These are phyloP conservation scores for Synergus japonicus DNA, from an alignment of 2,888 invertebrate species.

Conservation along the genomic window DNA sequence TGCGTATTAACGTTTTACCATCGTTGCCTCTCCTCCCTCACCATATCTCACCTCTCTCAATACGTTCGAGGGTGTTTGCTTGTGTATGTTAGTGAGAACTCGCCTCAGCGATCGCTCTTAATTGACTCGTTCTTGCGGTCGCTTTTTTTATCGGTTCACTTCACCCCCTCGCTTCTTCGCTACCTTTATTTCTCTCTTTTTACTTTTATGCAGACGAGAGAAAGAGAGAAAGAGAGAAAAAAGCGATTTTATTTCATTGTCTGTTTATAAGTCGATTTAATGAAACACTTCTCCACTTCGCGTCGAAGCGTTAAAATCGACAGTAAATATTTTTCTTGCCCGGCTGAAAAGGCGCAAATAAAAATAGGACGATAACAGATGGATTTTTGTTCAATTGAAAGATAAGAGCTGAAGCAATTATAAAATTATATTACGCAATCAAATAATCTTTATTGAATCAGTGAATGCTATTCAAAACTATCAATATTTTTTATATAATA, in stretches of 20 bases:
- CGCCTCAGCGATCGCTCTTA: slow-evolving; percentile 41
- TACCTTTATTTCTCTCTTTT: slow-evolving; percentile 33
- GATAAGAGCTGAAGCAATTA: not conserved
- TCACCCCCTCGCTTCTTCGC: slow-evolving; percentile 31
- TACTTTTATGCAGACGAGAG: slow-evolving; percentile 13
- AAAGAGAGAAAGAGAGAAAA: not conserved
- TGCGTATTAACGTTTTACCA: slow-evolving; percentile 37
- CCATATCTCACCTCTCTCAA: slow-evolving; percentile 36
- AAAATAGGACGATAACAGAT: slow-evolving; percentile 7
- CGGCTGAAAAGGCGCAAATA: slow-evolving; percentile 1
- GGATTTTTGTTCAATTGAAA: slow-evolving; percentile 1
- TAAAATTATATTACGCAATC: not conserved
- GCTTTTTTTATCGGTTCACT: slow-evolving; percentile 41
- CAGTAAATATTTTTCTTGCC: slow-evolving; percentile 23
- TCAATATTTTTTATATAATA: too few species aligned
- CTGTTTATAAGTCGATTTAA: slow-evolving; percentile 38
- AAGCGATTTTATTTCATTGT: slow-evolving; percentile 28
- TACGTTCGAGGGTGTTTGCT: slow-evolving; percentile 23
- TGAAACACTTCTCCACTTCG: slow-evolving; percentile 23
- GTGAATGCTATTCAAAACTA: too few species aligned
- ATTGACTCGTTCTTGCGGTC: slow-evolving; percentile 41
- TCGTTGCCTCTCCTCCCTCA: slow-evolving; percentile 12
- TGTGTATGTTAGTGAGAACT: slow-evolving; percentile 31
- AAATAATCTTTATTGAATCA: not conserved
- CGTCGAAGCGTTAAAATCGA: slow-evolving; percentile 22